Evolutionary conservation across 2,113 vertebrate genomes (phyloP), one percentile per base, ranked within the genome.

Genomic region (Pituophis catenifer): DNA sequence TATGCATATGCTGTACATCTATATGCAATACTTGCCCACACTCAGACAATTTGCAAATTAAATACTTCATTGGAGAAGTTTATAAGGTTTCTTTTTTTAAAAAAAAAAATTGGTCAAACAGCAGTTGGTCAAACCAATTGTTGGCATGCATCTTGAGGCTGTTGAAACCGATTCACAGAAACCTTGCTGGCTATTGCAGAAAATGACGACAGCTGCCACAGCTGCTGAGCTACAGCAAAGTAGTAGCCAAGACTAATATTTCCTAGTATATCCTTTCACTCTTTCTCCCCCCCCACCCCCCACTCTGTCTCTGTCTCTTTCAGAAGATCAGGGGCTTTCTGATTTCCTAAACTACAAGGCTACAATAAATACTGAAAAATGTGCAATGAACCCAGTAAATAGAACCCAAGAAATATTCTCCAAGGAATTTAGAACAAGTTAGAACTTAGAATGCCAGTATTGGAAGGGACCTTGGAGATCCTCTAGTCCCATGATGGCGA

Each of bases 161-260:
- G 23, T 75, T 54, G 94, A 75, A 94, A 96, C 95, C 95, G 94
- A 96, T 97, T 96, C 95, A 95, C 94, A 95, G 94, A 95, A 97
- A 94, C 0, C 58, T 94, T 91, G 91, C 94, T 96, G 94, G 92
- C 89, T 95, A 95, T 94, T 96, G 94, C 94, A 95, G 94, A 96
- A 92, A 94, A 95, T 88, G 94, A 95, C 9, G 94, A 93, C 97
- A 97, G 96, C 97, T 97, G 97, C 97, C 88, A 9, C 26, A 93
- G 92, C 92, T 86, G 94, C 95, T 94, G 96, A 91, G 48, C 96
- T 97, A 95, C 94, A 91, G 93, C 93, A 89, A 95, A 97, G 94
- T 95, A 52, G 94, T 95, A 33, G 97, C 95, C 96, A 94, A 95
- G 94, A 96, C 91, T 93, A 94, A 57, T 94, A 95, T 89, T 96